Base-by-base conservation (phyloP, 2,888 invertebrate genomes). In the Gisinianus flammeolus region DNA sequence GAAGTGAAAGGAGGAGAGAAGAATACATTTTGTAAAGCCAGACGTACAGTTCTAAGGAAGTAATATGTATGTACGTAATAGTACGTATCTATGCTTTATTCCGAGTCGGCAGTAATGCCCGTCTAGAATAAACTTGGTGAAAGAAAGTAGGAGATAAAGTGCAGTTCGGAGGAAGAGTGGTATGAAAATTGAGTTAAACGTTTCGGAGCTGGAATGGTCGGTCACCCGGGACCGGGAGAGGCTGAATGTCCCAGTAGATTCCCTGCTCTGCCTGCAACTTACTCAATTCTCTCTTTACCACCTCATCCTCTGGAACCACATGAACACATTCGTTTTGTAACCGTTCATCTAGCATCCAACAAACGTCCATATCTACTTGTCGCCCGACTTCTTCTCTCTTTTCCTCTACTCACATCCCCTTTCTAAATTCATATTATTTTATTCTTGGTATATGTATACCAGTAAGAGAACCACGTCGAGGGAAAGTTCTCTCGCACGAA, bases 101-200 rank as follows among this genome's bases (percentile, higher is more conserved):
- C n/a, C n/a, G n/a, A n/a, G n/a, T n/a, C n/a, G n/a, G 44, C 16
- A 44, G 44, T 2, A 44, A 44, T 44, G n/a, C n/a, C n/a, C n/a
- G n/a, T 33, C 12, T 44, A 44, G 68, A 68, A 33, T 68, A n/a
- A 68, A 68, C 22, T 68, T 68, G 68, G 31, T 68, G 62, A 35
- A 19, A 64, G 56, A 64, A 30, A 52, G 67, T 66, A 24, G 12
- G 68, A 52, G 68, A 76, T 76, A 68, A 67, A 31, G 54, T 30
- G 68, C n/a, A 44, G 77, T 35, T 71, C 58, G 58, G 54, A 26
- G 44, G 77, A 77, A 71, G 77, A 77, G 66, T 74, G 64, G 80
- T 81, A 81, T 82, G 82, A 81, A 83, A 83, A 83, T 83, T 82
- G 83, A 83, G 83, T 83, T 83, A 83, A 82, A 83, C 82, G 83